Evolutionary conservation across 1,140 invertebrate species (phyloP).

Genomic region (Leptopilina clavipes): DNA sequence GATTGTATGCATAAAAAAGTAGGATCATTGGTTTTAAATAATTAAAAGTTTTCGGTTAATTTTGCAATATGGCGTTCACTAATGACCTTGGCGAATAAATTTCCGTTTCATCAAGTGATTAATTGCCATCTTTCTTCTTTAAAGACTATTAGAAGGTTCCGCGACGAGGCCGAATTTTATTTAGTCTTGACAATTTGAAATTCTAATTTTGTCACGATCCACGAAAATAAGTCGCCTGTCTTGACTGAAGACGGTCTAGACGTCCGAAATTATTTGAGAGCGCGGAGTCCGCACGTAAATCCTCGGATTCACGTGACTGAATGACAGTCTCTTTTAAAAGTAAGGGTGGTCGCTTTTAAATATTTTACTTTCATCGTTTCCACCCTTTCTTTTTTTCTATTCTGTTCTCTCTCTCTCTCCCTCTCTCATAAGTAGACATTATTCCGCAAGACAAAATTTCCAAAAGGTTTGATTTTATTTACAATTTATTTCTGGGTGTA

Average conservation of each 20-base stretch:
- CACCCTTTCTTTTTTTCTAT: not conserved
- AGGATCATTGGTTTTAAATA: too few species aligned
- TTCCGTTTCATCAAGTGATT: constrained; percentile 7
- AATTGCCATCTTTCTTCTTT: constrained; percentile 27
- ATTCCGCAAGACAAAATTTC: too few species aligned
- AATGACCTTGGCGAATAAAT: constrained; percentile 28
- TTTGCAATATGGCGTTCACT: not conserved
- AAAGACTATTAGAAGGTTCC: constrained; percentile 27
- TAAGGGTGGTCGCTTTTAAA: not conserved
- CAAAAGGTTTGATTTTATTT: too few species aligned
- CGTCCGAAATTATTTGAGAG: constrained; percentile 28
- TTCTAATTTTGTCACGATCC: constrained; percentile 48
- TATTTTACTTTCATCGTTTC: not conserved
- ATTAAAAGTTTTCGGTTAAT: constrained; percentile 14
- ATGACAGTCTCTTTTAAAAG: constrained; percentile 20
- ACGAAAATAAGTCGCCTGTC: constrained; percentile 41
- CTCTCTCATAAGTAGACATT: too few species aligned
- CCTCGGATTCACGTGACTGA: constrained; percentile 19
- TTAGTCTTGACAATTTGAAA: constrained; percentile 41
- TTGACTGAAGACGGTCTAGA: constrained; percentile 32
- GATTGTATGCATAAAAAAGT: too few species aligned
- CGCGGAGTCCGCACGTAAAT: constrained; percentile 11
- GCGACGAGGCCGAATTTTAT: constrained; percentile 27
- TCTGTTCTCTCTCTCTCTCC: too few species aligned
- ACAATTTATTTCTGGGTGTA: too few species aligned